Percentiles rank a stretch among this genome's conserved stretches.
Evolutionary conservation across 2,113 vertebrate species (phyloP).

Genomic region (Galeopterus variegatus): DNA sequence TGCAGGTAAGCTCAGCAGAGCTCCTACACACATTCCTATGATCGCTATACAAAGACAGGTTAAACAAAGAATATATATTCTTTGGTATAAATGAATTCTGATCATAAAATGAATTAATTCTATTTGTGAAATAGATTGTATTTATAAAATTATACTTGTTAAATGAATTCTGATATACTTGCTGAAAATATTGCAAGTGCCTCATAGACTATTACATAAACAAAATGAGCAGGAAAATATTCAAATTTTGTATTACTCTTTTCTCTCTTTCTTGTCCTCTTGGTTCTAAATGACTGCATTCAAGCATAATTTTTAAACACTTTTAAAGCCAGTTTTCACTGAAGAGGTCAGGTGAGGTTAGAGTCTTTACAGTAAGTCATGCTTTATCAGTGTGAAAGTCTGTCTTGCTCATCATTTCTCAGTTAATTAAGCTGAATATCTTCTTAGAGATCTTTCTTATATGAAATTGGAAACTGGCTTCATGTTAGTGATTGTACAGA

Average conservation of each 20-base stretch:
- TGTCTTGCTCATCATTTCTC: slow-evolving; percentile 60
- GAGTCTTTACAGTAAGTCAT: neutral
- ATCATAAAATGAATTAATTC: neutral
- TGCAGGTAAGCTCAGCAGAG: neutral
- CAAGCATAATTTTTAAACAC: slow-evolving; percentile 61
- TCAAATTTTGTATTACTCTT: neutral
- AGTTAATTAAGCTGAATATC: slow-evolving; percentile 79
- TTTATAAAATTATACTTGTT: slow-evolving; percentile 1
- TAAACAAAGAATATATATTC: neutral
- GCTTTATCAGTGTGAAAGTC: slow-evolving; percentile 64
- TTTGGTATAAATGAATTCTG: neutral
- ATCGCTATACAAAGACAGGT: neutral
- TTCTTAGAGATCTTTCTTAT: slow-evolving; percentile 75
- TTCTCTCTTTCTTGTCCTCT: neutral
- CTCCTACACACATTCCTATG: neutral
- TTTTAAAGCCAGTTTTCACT: slow-evolving; percentile 46
- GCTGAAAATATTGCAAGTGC: slow-evolving; percentile 16
- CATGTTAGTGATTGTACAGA: slow-evolving; percentile 71
- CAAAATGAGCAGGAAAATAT: slow-evolving; percentile 55
- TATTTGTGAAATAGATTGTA: neutral
- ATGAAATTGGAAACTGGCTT: slow-evolving; percentile 79
- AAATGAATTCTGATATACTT: slow-evolving; percentile 39
- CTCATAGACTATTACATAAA: neutral
- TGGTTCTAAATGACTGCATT: neutral
- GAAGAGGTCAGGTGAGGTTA: slow-evolving; percentile 76